Conservation (phyloP, 2,797 vertebrate genomes). For the Mallotus villosus region DNA sequence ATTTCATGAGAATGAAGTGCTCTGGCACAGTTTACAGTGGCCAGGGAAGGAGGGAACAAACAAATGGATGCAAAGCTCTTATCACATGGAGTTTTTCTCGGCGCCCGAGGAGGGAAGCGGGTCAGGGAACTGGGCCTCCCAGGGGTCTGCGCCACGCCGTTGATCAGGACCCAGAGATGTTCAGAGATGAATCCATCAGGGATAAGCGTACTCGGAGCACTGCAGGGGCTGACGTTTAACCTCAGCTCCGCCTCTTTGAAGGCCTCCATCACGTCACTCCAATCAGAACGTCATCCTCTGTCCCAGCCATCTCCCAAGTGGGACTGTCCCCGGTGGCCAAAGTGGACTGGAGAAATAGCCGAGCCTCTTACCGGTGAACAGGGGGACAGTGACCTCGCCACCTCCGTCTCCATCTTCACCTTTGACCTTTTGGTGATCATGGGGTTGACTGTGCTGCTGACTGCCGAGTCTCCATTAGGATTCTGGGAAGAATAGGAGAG, state of each 20-base stretch:
- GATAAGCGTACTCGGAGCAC: not conserved
- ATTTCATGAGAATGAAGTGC: conserved; percentile 96
- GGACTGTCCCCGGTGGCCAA: too few relatives aligned
- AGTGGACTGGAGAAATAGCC: too few relatives aligned
- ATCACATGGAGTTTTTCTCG: conserved; percentile 69
- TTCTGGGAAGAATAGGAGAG: conserved; percentile 57
- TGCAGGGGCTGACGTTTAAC: too few relatives aligned
- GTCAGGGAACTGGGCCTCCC: conserved; percentile 66
- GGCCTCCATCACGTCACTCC: too few relatives aligned
- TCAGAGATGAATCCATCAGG: not conserved
- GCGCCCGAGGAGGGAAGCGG: conserved; percentile 50
- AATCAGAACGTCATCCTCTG: too few relatives aligned
- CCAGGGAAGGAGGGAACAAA: conserved; percentile 62
- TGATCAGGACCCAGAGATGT: conserved; percentile 49
- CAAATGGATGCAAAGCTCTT: conserved; percentile 69
- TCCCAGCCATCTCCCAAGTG: not conserved
- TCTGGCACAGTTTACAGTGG: conserved; percentile 84
- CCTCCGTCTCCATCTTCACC: conserved; percentile 87
- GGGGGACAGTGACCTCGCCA: conserved; percentile 63
- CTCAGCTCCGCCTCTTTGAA: too few relatives aligned
- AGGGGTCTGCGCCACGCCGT: conserved; percentile 53
- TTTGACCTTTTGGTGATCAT: conserved; percentile 88
- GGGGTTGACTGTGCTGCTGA: conserved; percentile 89
- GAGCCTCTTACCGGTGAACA: conserved; percentile 63
- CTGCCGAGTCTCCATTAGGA: conserved; percentile 76